Conservation (phyloP, 2,113 vertebrate species). For the Melierax canorus region DNA sequence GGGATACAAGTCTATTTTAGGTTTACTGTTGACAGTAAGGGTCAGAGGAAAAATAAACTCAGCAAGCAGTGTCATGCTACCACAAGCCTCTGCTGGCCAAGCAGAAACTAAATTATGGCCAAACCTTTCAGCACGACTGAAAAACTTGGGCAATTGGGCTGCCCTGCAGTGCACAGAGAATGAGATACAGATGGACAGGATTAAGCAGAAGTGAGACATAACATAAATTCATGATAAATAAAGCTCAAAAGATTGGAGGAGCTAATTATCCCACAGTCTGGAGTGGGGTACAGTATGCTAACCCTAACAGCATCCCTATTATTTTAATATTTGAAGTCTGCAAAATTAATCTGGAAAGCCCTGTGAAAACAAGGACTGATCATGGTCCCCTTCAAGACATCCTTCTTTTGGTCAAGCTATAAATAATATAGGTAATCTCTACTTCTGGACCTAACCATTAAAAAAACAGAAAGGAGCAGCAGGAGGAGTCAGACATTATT, state of each 20-base stretch:
- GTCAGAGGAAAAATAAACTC: slow-evolving; percentile 56
- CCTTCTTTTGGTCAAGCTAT: not conserved
- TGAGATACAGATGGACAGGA: not conserved
- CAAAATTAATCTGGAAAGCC: not conserved
- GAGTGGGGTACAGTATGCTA: not conserved
- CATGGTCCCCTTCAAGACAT: not conserved
- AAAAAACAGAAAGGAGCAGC: not conserved
- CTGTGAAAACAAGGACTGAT: not conserved
- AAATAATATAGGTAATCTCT: not conserved
- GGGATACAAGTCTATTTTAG: slow-evolving; percentile 44
- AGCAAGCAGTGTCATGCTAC: slow-evolving; percentile 41
- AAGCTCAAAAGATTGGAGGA: not conserved
- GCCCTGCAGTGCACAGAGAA: not conserved
- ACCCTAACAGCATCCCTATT: not conserved
- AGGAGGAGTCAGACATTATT: not conserved
- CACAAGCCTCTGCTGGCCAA: slow-evolving; percentile 49
- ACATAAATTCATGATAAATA: not conserved
- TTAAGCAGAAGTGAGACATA: not conserved
- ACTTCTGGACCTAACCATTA: not conserved
- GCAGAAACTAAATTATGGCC: slow-evolving; percentile 36
- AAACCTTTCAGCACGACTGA: slow-evolving; percentile 28
- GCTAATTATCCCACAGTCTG: not conserved
- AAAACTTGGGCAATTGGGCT: not conserved
- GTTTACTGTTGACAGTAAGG: slow-evolving; percentile 45
- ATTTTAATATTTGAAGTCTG: not conserved